Conservation (phyloP, 2,797 vertebrate genomes). For the Avahi laniger region DNA sequence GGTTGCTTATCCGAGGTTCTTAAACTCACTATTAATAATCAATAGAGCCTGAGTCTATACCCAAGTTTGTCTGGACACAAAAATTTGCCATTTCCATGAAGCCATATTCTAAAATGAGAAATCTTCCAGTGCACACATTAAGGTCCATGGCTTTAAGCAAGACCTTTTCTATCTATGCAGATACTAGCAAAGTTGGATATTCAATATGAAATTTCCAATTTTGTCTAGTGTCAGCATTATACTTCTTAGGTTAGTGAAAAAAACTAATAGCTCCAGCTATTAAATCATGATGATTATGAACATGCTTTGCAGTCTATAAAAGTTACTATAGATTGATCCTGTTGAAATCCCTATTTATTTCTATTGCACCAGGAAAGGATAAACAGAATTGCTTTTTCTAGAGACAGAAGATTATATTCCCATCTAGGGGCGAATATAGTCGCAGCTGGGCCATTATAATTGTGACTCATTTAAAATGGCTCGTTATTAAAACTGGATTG, state of each 20-base stretch:
- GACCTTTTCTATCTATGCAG: background rate
- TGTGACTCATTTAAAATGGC: constrained; percentile 64
- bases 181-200: background rate
- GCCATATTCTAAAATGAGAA: background rate
- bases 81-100: background rate
- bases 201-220: background rate
- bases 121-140: no score
- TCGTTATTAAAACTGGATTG: constrained; percentile 76
- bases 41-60: background rate
- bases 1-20: no score
- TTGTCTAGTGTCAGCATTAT: background rate
- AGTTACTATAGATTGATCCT: background rate
- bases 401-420: constrained; percentile 63
- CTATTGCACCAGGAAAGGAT: constrained; percentile 41
- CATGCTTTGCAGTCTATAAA: background rate
- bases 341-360: constrained; percentile 45
- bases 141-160: background rate
- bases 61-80: background rate
- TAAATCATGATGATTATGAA: background rate
- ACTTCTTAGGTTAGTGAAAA: background rate
- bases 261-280: background rate
- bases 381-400: background rate
- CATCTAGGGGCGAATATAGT: constrained; percentile 57
- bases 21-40: background rate
- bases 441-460: constrained; percentile 67